Evolutionary conservation across 2,888 invertebrate genomes (phyloP).

Genomic region (Cosmorhoe ocellata): DNA sequence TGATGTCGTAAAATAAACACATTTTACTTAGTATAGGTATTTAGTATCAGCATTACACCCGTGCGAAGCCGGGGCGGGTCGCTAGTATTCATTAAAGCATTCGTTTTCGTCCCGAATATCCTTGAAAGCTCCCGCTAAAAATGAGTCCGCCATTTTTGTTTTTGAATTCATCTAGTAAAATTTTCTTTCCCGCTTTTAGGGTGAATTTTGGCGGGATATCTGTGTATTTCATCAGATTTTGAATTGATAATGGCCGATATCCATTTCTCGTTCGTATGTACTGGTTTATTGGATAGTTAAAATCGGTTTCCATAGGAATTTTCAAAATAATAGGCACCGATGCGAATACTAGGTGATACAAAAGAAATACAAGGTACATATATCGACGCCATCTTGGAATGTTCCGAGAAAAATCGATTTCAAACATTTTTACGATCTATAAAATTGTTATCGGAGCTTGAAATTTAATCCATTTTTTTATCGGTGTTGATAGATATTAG

Average conservation of each 20-base stretch:
- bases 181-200: slow-evolving; percentile 22
- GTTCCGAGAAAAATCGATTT: neutral
- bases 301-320: slow-evolving; percentile 30
- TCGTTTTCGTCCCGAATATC: slow-evolving; percentile 33
- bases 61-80: too few species aligned
- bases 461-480: too few species aligned
- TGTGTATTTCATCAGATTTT: slow-evolving; percentile 40
- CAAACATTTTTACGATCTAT: slow-evolving; percentile 1
- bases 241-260: slow-evolving; percentile 37
- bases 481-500: too few species aligned
- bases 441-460: slow-evolving; percentile 2
- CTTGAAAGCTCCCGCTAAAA: slow-evolving; percentile 30
- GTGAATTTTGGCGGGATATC: slow-evolving; percentile 40
- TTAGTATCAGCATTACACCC: too few species aligned
- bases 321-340: slow-evolving; percentile 28
- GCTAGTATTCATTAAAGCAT: too few species aligned
- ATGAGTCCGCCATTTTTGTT: slow-evolving; percentile 17
- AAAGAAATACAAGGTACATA: too few species aligned
- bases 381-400: slow-evolving; percentile 22
- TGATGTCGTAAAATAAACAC: too few species aligned
- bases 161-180: slow-evolving; percentile 20
- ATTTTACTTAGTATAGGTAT: too few species aligned
- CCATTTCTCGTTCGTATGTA: slow-evolving; percentile 39
- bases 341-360: neutral
- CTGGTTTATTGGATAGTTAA: slow-evolving; percentile 36